Conservation (phyloP, 2,888 invertebrate genomes). For the Euzophera pinguis region DNA sequence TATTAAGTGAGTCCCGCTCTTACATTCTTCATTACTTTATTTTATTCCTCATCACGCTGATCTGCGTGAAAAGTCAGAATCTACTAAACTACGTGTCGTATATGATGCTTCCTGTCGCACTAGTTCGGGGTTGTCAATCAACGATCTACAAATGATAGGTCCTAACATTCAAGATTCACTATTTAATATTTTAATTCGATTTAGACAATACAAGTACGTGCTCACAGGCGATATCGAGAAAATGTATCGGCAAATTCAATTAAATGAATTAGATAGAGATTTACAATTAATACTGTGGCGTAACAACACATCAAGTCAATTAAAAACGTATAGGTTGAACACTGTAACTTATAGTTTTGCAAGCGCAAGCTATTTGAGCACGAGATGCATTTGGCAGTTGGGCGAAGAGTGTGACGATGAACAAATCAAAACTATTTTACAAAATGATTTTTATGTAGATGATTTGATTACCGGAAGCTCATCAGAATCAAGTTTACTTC, state of each 20-base stretch:
- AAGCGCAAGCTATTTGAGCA: conserved; percentile 18
- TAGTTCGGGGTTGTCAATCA: conserved; percentile 1
- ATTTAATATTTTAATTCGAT: neutral
- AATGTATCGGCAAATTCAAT: neutral
- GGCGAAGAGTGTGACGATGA: conserved; percentile 19
- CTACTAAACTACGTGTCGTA: conserved; percentile 23
- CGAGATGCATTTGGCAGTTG: conserved; percentile 21
- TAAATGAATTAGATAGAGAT: conserved; percentile 18
- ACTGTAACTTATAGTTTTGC: conserved; percentile 35
- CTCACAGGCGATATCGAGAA: neutral
- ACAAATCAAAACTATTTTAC: neutral
- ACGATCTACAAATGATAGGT: neutral
- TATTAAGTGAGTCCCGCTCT: too few species aligned
- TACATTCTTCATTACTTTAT: too few species aligned
- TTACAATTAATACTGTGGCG: conserved; percentile 24
- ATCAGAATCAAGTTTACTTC: conserved; percentile 8
- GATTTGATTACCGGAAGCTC: conserved; percentile 23
- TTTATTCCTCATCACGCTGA: conserved; percentile 27
- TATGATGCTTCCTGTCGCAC: conserved; percentile 21
- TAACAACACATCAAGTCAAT: conserved; percentile 13
- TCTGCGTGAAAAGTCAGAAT: conserved; percentile 16
- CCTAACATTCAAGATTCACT: neutral
- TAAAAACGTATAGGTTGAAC: conserved; percentile 12
- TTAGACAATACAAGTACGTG: neutral
- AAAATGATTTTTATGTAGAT: conserved; percentile 21